Base-by-base conservation (phyloP, 2,113 vertebrate genomes). In the Cryptomyrus ogoouensis region DNA sequence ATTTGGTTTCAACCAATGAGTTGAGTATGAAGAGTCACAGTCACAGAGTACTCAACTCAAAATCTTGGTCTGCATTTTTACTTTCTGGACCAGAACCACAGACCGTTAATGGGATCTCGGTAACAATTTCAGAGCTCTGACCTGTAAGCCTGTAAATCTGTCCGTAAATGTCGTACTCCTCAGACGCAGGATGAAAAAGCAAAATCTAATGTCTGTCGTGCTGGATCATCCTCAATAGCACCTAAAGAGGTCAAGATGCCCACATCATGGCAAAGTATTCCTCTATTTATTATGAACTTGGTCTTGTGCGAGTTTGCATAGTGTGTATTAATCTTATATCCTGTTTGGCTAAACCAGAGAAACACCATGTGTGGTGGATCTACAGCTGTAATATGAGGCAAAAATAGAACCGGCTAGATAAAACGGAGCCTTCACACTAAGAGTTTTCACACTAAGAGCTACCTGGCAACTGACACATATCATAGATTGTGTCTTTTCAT, bases 101-200 rank as follows among this genome's bases (percentile, higher is more conserved):
- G 35, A 80, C 35, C 2, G 15, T 39, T 35, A 77, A 19, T 19
- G 70, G 35, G 70, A 77, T 80, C 31, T 39, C 15, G 15, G 35
- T 80, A 5, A 17, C 70, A 77, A 39, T 39, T 17, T 35, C 35
- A 19, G 74, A 80, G 74, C 13, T 80, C 1, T 39, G 74, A 42
- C 15, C 17, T 80, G 31, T 80, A 80, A 39, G 42, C 74, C 35
- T 42, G 15, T 42, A 6, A 15, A 80, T 1, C 74, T 42, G 74
- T 39, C 70, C 15, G 15, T 77, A 77, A 77, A 17, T 39, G 9
- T 17, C 13, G 70, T 31, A 77, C 31, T 39, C 39, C 35, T 19
- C 35, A 39, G 70, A 6, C 0, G 5, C 27, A 77, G 70, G 31
- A 74, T 13, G 66, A 96, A 95, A 95, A 95, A 95, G 96, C 52